Evolutionary conservation across 2,797 vertebrate species (phyloP), one percentile per base, ranked within the genome.

Genomic region (Gymnoscopelus microlampas): DNA sequence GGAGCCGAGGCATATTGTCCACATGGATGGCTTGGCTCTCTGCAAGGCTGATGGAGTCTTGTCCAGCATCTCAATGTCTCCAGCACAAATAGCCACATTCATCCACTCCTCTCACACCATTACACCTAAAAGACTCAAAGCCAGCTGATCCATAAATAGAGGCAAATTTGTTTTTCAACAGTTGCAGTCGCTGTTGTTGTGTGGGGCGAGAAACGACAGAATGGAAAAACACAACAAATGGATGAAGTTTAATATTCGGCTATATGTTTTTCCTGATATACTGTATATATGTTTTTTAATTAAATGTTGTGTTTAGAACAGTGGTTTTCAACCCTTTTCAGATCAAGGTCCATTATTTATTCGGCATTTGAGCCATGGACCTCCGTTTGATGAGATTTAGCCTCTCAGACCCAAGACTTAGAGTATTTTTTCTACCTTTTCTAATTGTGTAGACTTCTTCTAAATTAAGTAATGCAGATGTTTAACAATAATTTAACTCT

Each of bases 1-100:
- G 90, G 88, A 91, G 82, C 88, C 90, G 85, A 58, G 87, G 88
- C 88, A 86, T 89, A 88, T 92, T 91, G 91, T 92, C 89, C 91
- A 92, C 88, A 86, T 89, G 92, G 91, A 90, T 89, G 89, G 86
- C 80, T 92, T 93, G 92, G 90, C 88, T 85, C 70, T 1, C n/a
- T 72, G 86, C 76, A 53, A 85, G 85, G 84, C 90, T 92, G 91
- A 92, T 92, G 89, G 86, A 90, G 89, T 87, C 83, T 79, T 84
- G 91, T 93, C 90, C 90, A 90, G 87, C 90, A 88, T 87, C 85
- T 89, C 91, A 91, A 91, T 93, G 92, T 93, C 90, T 89, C 90
- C 89, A 87, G 84, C 91, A 91, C 91, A 94, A 94, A 94, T 91
- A 88, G 91, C 87, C 92, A 91, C 93, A 94, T 94, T 93, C 92